These are phyloP conservation scores for Noctuana brunneofusca DNA, from an alignment of 2,888 invertebrate species.

Conservation along the genomic window DNA sequence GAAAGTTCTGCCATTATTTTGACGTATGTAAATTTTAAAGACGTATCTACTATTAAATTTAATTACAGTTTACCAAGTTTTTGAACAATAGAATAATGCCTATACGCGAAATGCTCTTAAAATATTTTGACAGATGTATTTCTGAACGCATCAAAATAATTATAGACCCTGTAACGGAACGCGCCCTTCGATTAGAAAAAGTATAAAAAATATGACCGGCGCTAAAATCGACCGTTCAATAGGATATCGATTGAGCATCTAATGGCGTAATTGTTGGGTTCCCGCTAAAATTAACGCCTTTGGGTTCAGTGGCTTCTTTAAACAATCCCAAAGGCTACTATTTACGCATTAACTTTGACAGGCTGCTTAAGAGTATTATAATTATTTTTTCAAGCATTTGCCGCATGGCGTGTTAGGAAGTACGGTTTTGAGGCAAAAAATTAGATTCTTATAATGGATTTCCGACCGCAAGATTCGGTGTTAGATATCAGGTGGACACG, in stretches of 20 bases:
- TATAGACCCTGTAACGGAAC: conserved; percentile 53
- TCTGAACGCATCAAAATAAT: conserved; percentile 65
- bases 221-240: conserved; percentile 65
- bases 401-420: conserved; percentile 64
- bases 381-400: conserved; percentile 70
- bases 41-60: not conserved
- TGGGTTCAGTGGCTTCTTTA: conserved; percentile 57
- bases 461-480: conserved; percentile 43
- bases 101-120: conserved; percentile 39
- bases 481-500: conserved; percentile 33
- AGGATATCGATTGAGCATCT: conserved; percentile 76
- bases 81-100: conserved; percentile 24
- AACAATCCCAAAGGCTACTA: conserved; percentile 66
- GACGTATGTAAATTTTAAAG: conserved; percentile 8
- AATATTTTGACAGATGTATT: conserved; percentile 72
- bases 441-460: conserved; percentile 67
- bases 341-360: conserved; percentile 81
- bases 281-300: conserved; percentile 76
- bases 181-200: conserved; percentile 52
- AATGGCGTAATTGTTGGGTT: conserved; percentile 78
- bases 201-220: conserved; percentile 49
- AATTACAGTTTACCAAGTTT: conserved; percentile 5
- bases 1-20: not conserved
- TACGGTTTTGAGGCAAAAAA: conserved; percentile 56
- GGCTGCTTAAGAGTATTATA: conserved; percentile 74